Conservation (phyloP, 2,797 vertebrate species). For the Adrianichthys oophorus region DNA sequence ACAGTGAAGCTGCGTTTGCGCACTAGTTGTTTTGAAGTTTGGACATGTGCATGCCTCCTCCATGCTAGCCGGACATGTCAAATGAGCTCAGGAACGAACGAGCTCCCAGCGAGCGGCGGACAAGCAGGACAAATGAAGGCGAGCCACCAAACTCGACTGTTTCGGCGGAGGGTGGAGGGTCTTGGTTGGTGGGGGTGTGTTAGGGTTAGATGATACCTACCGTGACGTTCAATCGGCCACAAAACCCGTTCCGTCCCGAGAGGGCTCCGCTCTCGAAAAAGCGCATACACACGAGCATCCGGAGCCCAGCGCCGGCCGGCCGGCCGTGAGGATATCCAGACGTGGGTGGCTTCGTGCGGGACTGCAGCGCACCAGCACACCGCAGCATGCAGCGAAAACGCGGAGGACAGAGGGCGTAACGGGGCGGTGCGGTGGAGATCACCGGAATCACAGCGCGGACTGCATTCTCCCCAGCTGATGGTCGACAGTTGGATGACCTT, state of each 20-base stretch:
- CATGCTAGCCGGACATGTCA: neutral
- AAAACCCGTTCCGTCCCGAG: slow-evolving; percentile 14
- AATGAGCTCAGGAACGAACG: slow-evolving; percentile 10
- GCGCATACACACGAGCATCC: slow-evolving; percentile 12
- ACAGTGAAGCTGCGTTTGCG: neutral
- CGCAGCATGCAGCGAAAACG: neutral
- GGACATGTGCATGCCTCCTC: neutral
- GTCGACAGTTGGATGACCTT: too few relatives aligned
- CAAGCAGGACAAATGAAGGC: slow-evolving; percentile 4
- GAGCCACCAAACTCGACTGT: slow-evolving; percentile 5
- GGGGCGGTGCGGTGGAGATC: neutral
- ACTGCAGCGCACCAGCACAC: neutral
- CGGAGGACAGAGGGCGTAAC: neutral
- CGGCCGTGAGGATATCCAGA: neutral
- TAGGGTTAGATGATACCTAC: slow-evolving; percentile 3
- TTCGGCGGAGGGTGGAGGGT: neutral
- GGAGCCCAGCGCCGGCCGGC: neutral
- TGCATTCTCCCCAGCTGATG: too few relatives aligned
- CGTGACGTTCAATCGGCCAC: slow-evolving; percentile 8
- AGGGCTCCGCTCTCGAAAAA: slow-evolving; percentile 5
- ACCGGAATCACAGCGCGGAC: neutral
- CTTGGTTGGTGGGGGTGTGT: neutral
- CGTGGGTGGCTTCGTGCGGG: neutral
- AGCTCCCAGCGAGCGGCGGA: neutral
- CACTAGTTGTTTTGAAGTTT: slow-evolving; percentile 6